These are phyloP conservation scores for Rhopilema esculentum DNA, from an alignment of 30 jellyfish, hydroid and myxozoan genomes.

Conservation along the genomic window DNA sequence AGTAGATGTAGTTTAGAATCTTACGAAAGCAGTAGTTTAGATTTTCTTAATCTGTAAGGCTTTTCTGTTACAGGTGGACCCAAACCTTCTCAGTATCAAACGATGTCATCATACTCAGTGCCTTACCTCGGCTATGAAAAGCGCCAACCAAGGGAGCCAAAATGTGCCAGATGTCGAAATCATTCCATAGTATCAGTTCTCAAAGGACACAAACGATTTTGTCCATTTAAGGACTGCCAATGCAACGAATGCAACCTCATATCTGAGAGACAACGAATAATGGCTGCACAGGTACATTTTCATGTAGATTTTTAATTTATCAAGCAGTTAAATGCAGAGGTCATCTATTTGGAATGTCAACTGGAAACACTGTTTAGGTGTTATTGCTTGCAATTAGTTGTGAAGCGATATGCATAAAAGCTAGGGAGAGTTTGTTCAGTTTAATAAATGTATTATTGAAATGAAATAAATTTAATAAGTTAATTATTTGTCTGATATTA, in stretches of 20 bases:
- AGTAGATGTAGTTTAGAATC: too few species aligned
- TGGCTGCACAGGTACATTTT: constrained; percentile 74
- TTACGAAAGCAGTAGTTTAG: too few species aligned
- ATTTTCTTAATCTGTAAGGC: too few species aligned
- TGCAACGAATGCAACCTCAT: constrained; percentile 73
- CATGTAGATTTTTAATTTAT: too few species aligned
- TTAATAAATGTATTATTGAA: too few species aligned
- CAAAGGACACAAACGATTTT: constrained; percentile 72
- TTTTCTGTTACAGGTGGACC: neutral
- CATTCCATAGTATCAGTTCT: constrained; percentile 64
- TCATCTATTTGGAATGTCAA: too few species aligned
- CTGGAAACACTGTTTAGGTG: too few species aligned
- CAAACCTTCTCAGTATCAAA: neutral
- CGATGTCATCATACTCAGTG: constrained; percentile 55
- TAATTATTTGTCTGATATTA: too few species aligned
- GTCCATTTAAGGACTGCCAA: constrained; percentile 70
- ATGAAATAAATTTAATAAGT: too few species aligned
- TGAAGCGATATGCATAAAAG: too few species aligned
- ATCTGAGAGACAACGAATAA: constrained; percentile 73
- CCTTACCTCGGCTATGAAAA: constrained; percentile 54
- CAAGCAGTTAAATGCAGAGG: neutral
- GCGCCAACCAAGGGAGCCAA: constrained; percentile 76
- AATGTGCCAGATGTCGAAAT: constrained; percentile 79
- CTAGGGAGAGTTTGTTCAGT: too few species aligned
- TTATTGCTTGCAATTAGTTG: too few species aligned